Evolutionary conservation across 1,140 invertebrate genomes (phyloP).

Genomic region (Atta colombica): DNA sequence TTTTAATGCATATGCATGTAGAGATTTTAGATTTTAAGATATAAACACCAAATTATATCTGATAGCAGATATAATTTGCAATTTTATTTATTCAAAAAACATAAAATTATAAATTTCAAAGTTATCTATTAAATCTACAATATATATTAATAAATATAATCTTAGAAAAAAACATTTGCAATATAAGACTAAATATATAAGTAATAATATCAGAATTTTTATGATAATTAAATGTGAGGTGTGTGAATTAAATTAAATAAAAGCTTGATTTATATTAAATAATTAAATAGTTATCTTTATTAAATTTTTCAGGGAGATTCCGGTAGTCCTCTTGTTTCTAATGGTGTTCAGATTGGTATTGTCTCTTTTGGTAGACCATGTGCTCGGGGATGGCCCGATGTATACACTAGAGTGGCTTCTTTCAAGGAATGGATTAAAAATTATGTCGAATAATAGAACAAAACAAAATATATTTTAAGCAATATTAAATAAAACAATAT

Average conservation of each 20-base stretch:
- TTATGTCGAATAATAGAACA: background rate
- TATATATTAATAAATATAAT: background rate
- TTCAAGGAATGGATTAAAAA: slow-evolving; percentile 86
- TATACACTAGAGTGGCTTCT: slow-evolving; percentile 87
- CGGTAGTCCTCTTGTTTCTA: slow-evolving; percentile 87
- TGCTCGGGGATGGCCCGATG: slow-evolving; percentile 89
- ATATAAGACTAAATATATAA: background rate
- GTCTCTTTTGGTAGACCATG: slow-evolving; percentile 90
- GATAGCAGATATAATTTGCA: background rate
- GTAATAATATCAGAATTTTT: background rate
- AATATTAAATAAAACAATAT: too few species aligned
- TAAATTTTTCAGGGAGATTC: slow-evolving; percentile 87
- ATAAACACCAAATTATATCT: background rate
- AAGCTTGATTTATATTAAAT: background rate
- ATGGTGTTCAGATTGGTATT: slow-evolving; percentile 87
- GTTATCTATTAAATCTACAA: background rate
- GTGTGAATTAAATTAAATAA: slow-evolving; percentile 5
- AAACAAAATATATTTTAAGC: background rate
- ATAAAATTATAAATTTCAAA: background rate
- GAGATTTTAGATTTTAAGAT: background rate
- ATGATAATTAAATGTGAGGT: background rate
- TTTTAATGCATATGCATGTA: background rate
- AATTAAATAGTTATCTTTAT: background rate
- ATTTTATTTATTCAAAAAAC: background rate
- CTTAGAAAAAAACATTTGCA: background rate